Base-by-base conservation (phyloP, 2,113 vertebrate species). In the Bos javanicus region DNA sequence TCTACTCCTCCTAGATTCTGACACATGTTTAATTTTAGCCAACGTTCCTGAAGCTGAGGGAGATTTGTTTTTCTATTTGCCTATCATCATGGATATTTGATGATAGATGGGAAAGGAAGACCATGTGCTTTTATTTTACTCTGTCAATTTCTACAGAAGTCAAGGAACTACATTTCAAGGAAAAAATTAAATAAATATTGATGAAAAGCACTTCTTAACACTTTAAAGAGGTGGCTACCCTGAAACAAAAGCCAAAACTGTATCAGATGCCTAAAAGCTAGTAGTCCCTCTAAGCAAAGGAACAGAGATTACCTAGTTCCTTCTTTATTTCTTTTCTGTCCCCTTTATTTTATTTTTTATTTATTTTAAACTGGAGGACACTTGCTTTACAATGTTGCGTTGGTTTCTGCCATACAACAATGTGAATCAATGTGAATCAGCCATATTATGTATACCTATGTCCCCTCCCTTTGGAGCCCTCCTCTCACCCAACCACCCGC, bases 191-290 rank as follows among this genome's bases (percentile, higher is more conserved):
- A 11, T 59, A 59, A 84, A 90, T 82, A 90, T 21, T 60, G 56
- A 71, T 48, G 30, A 43, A 86, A 91, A 90, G 16, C 33, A 86
- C 23, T 59, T 83, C 50, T 64, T 48, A 87, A 87, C 57, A 78
- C 56, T 91, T 64, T 97, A 59, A 21, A 59, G 14, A 74, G 17
- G 16, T 48, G 7, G 13, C 50, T 82, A 17, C 64, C 87, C 60
- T 67, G 78, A 93, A 91, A 97, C 19, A 93, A 87, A 90, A 74
- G 91, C 36, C 50, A 71, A 90, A 80, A 80, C 46, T 67, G 43
- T 17, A 15, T 56, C 86, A 46, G 52, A 67, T 52, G 39, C 25
- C 25, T 64, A 64, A 86, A 96, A 71, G 1, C 12, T 71, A 84
- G 36, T 6, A 48, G 26, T 26, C 26, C 30, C 12, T 52, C 19